Base-by-base conservation (phyloP, 2,113 vertebrate species). In the Asarcornis scutulata region DNA sequence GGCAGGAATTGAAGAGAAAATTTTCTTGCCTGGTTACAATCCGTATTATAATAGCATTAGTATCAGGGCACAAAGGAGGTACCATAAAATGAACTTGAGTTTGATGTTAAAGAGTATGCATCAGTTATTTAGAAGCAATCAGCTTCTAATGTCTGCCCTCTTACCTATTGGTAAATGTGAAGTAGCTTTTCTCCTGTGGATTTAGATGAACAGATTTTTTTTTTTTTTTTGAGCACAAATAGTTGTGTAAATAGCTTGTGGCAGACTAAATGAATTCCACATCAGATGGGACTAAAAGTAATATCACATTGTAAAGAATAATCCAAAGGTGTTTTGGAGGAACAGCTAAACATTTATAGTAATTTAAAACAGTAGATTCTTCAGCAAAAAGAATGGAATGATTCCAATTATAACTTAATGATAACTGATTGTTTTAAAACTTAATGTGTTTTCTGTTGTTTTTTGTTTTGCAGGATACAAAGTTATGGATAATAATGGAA, bases 401-500 rank as follows among this genome's bases (percentile, higher is more conserved):
- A 46, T 20, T 81, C 6, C 11, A 6, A 18, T 59, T 88, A 53
- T 38, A 40, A 88, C 5, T 89, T 76, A 26, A 48, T 20, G 9
- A 36, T 29, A 62, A 36, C 4, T 40, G 11, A 3, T 26, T 4
- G 20, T 26, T 22, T 72, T 29, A 4, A 12, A 34, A 20, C 9
- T 75, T 68, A 48, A 89, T 50, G 9, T 2, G 29, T 14, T 75
- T 12, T 8, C 64, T 73, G 85, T 82, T 89, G 86, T 90, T 96
- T 69, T 77, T 94, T 60, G 38, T 96, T 95, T 97, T 97, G 50
- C 98, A 99, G 99, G 98, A 98, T 94, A 99, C 99, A 95, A 99
- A 99, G 96, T 98, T 99, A 98, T 99, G 99, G 99, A 99, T 99
- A 95, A 99, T 99, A 97, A 99, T 99, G 99, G 99, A 99, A 97